phyloP scores from a whole-genome alignment of 2,888 invertebrate genomes.

The Agonopterix alstromeriana region DNA sequence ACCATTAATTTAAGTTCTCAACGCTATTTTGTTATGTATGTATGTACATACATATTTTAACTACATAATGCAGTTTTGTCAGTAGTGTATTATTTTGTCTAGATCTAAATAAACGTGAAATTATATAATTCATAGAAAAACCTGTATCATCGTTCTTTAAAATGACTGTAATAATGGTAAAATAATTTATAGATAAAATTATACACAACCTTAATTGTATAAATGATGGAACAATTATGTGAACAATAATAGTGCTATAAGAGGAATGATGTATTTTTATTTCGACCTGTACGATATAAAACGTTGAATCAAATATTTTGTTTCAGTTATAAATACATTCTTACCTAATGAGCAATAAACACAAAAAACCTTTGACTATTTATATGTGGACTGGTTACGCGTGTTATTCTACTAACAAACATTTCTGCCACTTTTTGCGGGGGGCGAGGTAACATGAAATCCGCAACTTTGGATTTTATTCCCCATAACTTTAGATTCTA shows the following conservation, averaged over 20 bases:
- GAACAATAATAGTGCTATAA: conserved; percentile 61
- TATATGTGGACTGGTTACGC: no score
- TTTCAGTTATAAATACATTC: conserved; percentile 10
- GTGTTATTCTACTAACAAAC: no score
- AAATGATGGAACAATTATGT: conserved; percentile 45
- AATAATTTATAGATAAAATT: conserved; percentile 17
- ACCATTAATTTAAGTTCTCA: conserved; percentile 68
- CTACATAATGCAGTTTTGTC: conserved; percentile 31
- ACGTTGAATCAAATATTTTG: conserved; percentile 45
- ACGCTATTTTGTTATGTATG: conserved; percentile 45
- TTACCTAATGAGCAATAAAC: neutral
- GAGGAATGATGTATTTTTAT: conserved; percentile 50
- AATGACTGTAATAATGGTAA: neutral
- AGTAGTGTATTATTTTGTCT: conserved; percentile 46
- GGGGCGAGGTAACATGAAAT: no score
- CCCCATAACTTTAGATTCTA: no score
- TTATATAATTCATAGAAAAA: conserved; percentile 31
- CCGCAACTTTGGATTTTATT: no score
- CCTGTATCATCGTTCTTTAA: neutral
- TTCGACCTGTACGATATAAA: conserved; percentile 55
- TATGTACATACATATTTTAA: conserved; percentile 35
- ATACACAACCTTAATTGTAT: conserved; percentile 14
- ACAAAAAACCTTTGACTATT: no score
- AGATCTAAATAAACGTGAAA: conserved; percentile 32
- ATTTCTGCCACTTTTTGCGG: no score